Conservation (phyloP, 2,797 vertebrate genomes). For the Acrossocheilus wenchowensis region DNA sequence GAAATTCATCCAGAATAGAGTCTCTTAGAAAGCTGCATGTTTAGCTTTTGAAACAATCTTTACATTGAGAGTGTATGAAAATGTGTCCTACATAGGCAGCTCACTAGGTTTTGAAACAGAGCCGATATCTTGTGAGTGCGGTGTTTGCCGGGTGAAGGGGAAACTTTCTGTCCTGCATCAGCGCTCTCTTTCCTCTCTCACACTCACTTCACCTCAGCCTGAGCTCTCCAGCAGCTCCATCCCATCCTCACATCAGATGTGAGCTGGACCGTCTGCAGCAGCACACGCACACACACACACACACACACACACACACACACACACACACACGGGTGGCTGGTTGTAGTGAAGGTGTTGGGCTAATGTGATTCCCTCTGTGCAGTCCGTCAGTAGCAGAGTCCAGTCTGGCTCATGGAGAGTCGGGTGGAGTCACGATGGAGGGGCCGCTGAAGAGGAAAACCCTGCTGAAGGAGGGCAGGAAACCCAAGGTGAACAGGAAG, state of each 20-base stretch:
- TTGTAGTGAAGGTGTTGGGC: background rate
- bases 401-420: conserved; percentile 79
- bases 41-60: background rate
- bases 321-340: background rate
- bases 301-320: too few relatives aligned
- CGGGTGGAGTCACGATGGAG: conserved; percentile 83
- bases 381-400: conserved; percentile 80
- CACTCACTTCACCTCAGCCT: background rate
- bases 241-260: conserved; percentile 3
- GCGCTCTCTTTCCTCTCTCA: background rate
- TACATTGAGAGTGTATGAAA: background rate
- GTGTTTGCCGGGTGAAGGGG: background rate
- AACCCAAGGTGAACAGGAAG: conserved; percentile 82
- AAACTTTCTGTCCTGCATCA: conserved; percentile 10
- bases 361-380: conserved; percentile 38
- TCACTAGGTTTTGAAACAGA: background rate
- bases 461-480: conserved; percentile 90
- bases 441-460: conserved; percentile 91
- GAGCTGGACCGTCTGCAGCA: background rate
- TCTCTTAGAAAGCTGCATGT: background rate
- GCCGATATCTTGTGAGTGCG: background rate
- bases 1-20: too few relatives aligned
- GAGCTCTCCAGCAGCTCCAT: background rate
- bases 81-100: background rate
- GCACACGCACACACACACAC: too few relatives aligned